A percentile compares a stretch with the other conserved stretches of the same genome.
These are phyloP conservation scores for Gasterosteus aculeatus DNA, from an alignment of 2,113 vertebrate genomes.

Conservation along the genomic window DNA sequence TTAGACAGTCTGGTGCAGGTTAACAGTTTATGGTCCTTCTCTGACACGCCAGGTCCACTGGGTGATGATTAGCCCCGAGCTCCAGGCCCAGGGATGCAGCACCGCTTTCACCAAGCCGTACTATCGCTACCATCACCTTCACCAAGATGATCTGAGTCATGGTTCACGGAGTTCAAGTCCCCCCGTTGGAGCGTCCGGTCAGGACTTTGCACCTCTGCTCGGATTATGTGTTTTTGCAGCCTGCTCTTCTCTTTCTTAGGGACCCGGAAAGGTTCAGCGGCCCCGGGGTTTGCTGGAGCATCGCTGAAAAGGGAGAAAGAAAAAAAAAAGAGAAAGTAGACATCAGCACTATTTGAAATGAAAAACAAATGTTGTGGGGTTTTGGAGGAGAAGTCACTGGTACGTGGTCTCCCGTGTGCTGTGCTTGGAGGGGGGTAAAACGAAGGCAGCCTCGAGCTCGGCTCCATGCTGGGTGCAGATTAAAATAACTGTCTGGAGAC, in stretches of 20 bases:
- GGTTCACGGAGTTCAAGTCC: constrained; percentile 30
- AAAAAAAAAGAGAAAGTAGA: constrained; percentile 48
- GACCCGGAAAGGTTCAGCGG: constrained; percentile 51
- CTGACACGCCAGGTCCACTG: constrained; percentile 38
- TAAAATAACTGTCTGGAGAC: constrained; percentile 83
- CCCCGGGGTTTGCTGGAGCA: constrained; percentile 49
- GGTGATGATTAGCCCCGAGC: constrained; percentile 40
- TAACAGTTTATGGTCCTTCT: constrained; percentile 49
- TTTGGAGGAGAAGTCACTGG: constrained; percentile 62
- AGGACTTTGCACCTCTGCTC: constrained; percentile 43
- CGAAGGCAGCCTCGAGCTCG: constrained; percentile 64
- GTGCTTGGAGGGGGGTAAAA: constrained; percentile 72
- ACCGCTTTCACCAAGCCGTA: constrained; percentile 33
- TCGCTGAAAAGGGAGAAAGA: constrained; percentile 48
- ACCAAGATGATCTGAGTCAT: constrained; percentile 48
- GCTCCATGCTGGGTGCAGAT: constrained; percentile 76
- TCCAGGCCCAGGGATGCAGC: constrained; percentile 47
- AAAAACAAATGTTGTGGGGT: constrained; percentile 77
- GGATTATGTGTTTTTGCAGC: constrained; percentile 64
- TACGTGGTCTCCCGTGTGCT: constrained; percentile 57
- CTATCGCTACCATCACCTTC: constrained; percentile 38
- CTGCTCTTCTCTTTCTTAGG: constrained; percentile 65
- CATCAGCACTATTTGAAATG: constrained; percentile 73
- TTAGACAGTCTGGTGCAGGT: constrained; percentile 13
- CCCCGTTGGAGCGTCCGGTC: constrained; percentile 29